Base-by-base conservation (phyloP, 1,140 invertebrate species). In the Drosophila virilis region DNA sequence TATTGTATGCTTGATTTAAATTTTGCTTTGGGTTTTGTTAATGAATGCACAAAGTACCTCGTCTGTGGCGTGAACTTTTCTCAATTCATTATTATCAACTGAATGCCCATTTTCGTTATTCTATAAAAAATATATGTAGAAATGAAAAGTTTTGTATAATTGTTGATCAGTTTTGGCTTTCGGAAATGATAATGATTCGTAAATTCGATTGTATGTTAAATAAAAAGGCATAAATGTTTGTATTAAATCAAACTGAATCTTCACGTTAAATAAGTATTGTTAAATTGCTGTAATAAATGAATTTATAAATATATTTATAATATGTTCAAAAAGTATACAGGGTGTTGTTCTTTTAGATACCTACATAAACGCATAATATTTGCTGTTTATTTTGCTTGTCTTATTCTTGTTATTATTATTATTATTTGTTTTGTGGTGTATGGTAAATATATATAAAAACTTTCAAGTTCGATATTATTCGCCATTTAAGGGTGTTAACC, bases 31-130 rank as follows among this genome's bases (percentile, higher is more conserved):
- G 68, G 37, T 67, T 52, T 66, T 80, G 73, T 76, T 80, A 70
- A 77, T 74, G 85, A 90, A 90, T 92, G 89, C 90, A 91, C 91
- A 92, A 92, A 92, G 91, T 92, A 92, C 92, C 92, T 92, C 92
- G 91, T 92, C 91, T 92, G 92, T 92, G 82, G 92, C 91, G 85
- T 92, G 92, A 92, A 92, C 88, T 88, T 92, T 92, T 92, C 90
- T 91, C 83, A 92, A 92, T 89, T 92, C 92, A 89, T 81, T 92
- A 91, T 75, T 92, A 80, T 92, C 91, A 92, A 91, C 86, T 80
- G 91, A 92, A 91, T 91, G 89, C 80, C 91, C 91, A 91, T 92
- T 91, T 86, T 92, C 91, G 86, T 91, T 92, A 82, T 84, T 92
- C 92, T 92, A 92, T 84, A 92, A 92, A 91, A 74, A 88, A 82